Evolutionary conservation across 1,140 invertebrate genomes (phyloP).

Genomic region (Brachionus asplanchnoidis): DNA sequence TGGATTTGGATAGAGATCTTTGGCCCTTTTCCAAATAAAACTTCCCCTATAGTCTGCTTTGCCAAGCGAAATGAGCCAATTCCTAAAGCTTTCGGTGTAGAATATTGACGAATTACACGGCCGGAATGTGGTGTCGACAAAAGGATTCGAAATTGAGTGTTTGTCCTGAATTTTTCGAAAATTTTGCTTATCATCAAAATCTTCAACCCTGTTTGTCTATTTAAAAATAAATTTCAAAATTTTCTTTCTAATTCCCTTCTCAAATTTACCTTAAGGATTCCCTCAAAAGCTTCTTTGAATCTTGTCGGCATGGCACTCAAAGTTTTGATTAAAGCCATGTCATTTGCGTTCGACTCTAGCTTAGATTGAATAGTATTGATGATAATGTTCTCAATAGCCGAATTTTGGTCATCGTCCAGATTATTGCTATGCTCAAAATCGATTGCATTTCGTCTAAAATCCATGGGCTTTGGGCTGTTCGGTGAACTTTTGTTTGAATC

Average conservation of each 20-base stretch:
- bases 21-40: constrained; percentile 20
- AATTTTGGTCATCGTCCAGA: constrained; percentile 15
- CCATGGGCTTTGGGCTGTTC: background rate
- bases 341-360: background rate
- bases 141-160: background rate
- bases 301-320: background rate
- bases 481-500: background rate
- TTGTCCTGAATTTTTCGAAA: constrained; percentile 24
- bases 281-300: constrained; percentile 32
- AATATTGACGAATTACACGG: background rate
- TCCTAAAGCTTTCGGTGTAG: background rate
- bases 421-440: constrained; percentile 16
- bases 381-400: background rate
- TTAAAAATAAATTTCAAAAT: background rate
- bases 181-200: constrained; percentile 13
- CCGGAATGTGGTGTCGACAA: background rate
- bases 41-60: background rate
- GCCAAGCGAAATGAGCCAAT: background rate
- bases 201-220: constrained; percentile 16
- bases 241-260: background rate
- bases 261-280: constrained; percentile 9
- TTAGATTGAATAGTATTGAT: constrained; percentile 29
- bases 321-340: background rate
- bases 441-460: background rate
- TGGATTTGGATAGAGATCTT: constrained; percentile 26